Percentiles rank a stretch among this genome's conserved stretches.
Evolutionary conservation across 2,113 vertebrate genomes (phyloP).

Genomic region (Hippocampus zosterae): DNA sequence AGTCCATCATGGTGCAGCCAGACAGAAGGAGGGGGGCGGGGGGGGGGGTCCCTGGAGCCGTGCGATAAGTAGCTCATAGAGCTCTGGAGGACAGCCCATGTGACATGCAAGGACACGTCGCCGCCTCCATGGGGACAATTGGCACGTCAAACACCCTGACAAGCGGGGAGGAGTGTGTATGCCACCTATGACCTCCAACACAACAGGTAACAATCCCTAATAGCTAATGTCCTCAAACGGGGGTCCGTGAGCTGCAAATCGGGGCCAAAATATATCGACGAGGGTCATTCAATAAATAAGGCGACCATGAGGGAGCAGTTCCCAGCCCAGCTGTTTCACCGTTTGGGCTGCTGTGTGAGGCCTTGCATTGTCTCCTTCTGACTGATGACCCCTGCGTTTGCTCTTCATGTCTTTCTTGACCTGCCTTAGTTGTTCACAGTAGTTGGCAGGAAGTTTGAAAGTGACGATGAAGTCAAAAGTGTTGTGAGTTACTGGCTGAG

Average conservation of each 20-base stretch:
- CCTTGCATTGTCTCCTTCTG: too few species aligned
- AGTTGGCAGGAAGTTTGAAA: too few species aligned
- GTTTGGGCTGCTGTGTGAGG: too few species aligned
- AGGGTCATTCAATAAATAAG: too few species aligned
- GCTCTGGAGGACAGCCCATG: slow-evolving; percentile 52
- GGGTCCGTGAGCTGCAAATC: neutral
- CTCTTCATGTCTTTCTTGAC: too few species aligned
- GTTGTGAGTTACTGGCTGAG: too few species aligned
- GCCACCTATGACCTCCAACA: slow-evolving; percentile 31
- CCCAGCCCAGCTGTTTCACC: too few species aligned
- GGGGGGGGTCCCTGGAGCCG: slow-evolving; percentile 60
- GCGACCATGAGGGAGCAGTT: too few species aligned
- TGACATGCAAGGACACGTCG: slow-evolving; percentile 66
- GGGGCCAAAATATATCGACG: too few species aligned
- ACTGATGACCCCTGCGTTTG: too few species aligned
- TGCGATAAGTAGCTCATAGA: slow-evolving; percentile 69
- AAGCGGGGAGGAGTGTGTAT: slow-evolving; percentile 17
- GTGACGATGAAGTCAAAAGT: too few species aligned
- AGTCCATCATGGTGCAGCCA: slow-evolving; percentile 35
- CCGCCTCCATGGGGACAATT: slow-evolving; percentile 49
- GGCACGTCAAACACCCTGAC: slow-evolving; percentile 32
- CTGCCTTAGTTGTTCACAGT: too few species aligned
- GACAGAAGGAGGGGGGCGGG: slow-evolving; percentile 42
- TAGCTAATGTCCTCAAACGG: neutral
- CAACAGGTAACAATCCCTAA: slow-evolving; percentile 23